Conservation (phyloP, 2,113 vertebrate genomes). For the Labeo rohita region DNA sequence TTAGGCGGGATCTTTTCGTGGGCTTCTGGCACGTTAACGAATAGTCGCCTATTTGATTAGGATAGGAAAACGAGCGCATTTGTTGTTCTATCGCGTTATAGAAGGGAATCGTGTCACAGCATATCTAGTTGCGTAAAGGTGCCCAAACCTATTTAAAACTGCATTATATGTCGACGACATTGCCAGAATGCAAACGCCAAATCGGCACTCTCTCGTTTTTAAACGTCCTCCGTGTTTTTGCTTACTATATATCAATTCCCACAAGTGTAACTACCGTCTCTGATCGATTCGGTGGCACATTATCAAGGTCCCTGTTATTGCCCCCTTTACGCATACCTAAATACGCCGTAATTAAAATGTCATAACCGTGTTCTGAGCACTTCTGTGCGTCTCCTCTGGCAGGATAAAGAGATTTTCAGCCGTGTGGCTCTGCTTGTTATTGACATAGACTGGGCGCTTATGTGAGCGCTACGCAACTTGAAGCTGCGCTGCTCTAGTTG, state of each 20-base stretch:
- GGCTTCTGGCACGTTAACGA: neutral
- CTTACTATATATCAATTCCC: neutral
- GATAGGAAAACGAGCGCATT: constrained; percentile 1
- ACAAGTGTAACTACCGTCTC: neutral
- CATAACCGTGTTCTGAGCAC: neutral
- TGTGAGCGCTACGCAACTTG: constrained; percentile 49
- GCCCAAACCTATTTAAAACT: constrained; percentile 42
- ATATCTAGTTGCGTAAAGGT: constrained; percentile 51
- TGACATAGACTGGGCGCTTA: constrained; percentile 26
- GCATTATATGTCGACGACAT: constrained; percentile 39
- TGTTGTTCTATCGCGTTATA: neutral
- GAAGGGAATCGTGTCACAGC: constrained; percentile 22
- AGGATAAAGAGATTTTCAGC: neutral
- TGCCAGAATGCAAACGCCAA: neutral
- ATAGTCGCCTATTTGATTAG: neutral
- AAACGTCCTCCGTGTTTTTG: neutral
- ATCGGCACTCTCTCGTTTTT: neutral
- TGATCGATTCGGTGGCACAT: neutral
- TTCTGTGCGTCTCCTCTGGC: neutral
- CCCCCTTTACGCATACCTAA: neutral
- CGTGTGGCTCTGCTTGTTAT: constrained; percentile 41
- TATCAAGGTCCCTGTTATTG: constrained; percentile 11
- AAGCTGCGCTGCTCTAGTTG: constrained; percentile 72
- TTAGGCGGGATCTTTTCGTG: neutral
- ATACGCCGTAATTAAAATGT: constrained; percentile 20